Evolutionary conservation across 2,888 invertebrate species (phyloP).

Genomic region (Drosophila lutescens): DNA sequence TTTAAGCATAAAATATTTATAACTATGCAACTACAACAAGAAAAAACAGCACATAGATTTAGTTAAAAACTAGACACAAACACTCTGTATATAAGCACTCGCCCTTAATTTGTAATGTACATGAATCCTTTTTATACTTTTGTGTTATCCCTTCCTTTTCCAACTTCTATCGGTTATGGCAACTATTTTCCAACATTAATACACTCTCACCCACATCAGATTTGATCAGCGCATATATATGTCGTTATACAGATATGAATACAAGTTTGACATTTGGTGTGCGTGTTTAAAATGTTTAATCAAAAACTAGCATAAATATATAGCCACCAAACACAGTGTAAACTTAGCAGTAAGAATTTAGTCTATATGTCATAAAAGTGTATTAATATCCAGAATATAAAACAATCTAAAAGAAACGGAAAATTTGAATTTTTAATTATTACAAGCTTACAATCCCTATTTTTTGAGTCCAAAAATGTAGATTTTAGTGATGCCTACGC

Average conservation of each 20-base stretch:
- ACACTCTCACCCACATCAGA: constrained; percentile 24
- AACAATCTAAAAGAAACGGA: constrained; percentile 29
- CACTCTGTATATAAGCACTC: constrained; percentile 58
- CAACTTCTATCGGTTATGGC: constrained; percentile 64
- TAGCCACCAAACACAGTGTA: constrained; percentile 72
- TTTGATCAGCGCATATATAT: constrained; percentile 20
- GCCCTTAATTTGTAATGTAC: constrained; percentile 35
- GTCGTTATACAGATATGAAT: constrained; percentile 20
- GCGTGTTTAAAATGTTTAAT: constrained; percentile 59
- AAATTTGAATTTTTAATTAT: background rate
- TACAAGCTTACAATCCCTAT: too few relatives aligned
- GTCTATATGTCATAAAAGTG: constrained; percentile 60
- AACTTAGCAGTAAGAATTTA: constrained; percentile 60
- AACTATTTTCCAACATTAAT: constrained; percentile 47
- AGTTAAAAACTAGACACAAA: constrained; percentile 54
- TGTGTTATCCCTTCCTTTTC: constrained; percentile 36
- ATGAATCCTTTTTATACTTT: constrained; percentile 45
- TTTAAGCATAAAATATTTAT: constrained; percentile 31
- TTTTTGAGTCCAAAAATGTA: background rate
- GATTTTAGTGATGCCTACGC: background rate
- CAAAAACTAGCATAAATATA: constrained; percentile 55
- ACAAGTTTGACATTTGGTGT: constrained; percentile 44
- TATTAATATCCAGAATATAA: constrained; percentile 64
- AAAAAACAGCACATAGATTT: constrained; percentile 16
- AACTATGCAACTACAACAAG: constrained; percentile 15